These are phyloP conservation scores for Atethmia centrago DNA, from an alignment of 2,888 invertebrate genomes.

Conservation along the genomic window DNA sequence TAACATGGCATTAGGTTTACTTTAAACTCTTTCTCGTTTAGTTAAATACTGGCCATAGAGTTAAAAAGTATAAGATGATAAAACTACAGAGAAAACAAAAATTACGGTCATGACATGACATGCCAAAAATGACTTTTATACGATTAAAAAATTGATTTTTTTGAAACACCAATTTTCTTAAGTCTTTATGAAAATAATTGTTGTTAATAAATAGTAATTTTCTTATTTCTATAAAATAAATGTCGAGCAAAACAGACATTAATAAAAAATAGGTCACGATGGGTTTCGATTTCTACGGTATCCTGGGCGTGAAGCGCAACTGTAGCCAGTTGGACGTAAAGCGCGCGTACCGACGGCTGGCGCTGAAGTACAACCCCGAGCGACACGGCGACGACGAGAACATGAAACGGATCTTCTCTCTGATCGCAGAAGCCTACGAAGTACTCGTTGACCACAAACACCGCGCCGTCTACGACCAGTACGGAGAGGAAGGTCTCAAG, in stretches of 20 bases:
- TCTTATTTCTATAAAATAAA: conserved; percentile 12
- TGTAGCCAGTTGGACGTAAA: conserved; percentile 93
- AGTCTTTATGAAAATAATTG: conserved; percentile 7
- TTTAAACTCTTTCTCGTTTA: not conserved
- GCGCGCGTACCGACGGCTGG: conserved; percentile 91
- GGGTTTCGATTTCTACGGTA: conserved; percentile 95
- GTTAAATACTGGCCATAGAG: conserved; percentile 5
- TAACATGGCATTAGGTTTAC: not conserved
- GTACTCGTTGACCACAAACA: conserved; percentile 92
- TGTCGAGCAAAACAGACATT: not conserved
- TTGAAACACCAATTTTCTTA: not conserved
- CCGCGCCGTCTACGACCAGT: conserved; percentile 96
- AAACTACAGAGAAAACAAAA: not conserved
- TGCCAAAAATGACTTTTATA: conserved; percentile 19
- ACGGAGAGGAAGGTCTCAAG: conserved; percentile 96
- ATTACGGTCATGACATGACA: not conserved
- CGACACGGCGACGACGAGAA: conserved; percentile 86
- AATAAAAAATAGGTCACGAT: conserved; percentile 74
- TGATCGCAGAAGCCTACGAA: conserved; percentile 95
- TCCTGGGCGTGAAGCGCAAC: conserved; percentile 92
- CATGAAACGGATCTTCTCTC: conserved; percentile 89
- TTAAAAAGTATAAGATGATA: not conserved
- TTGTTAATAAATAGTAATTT: conserved; percentile 1
- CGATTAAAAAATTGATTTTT: not conserved
- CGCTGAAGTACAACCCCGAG: conserved; percentile 91